Percentiles rank a stretch among this genome's conserved stretches.
These are phyloP conservation scores for Polyploca ridens DNA, from an alignment of 2,888 invertebrate genomes.

Conservation along the genomic window DNA sequence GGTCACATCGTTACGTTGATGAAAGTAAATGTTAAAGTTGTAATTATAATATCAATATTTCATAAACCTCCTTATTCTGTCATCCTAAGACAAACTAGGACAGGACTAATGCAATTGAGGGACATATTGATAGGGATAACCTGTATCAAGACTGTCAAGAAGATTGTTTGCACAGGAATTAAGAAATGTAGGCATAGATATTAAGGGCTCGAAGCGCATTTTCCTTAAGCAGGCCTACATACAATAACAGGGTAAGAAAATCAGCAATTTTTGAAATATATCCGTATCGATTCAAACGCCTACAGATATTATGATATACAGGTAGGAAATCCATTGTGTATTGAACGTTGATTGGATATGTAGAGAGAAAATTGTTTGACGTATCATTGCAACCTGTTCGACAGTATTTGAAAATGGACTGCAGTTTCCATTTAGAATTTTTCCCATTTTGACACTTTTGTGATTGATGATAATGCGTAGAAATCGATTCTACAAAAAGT, in stretches of 20 bases:
- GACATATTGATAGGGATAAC: too few species aligned
- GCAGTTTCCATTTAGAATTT: constrained; percentile 2
- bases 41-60: too few species aligned
- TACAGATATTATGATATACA: neutral
- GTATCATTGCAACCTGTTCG: neutral
- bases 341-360: constrained; percentile 3
- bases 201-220: too few species aligned
- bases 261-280: neutral
- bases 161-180: too few species aligned
- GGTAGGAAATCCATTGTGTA: neutral
- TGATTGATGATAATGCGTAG: constrained; percentile 6
- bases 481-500: neutral
- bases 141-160: too few species aligned
- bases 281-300: neutral
- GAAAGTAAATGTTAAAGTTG: too few species aligned
- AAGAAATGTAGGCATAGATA: too few species aligned
- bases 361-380: constrained; percentile 1
- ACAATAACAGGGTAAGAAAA: neutral
- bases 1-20: too few species aligned
- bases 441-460: neutral
- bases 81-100: too few species aligned
- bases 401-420: constrained; percentile 4
- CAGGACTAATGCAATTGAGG: too few species aligned
- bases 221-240: too few species aligned
- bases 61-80: too few species aligned